Evolutionary conservation across 2,113 vertebrate species (phyloP).

Genomic region (Oreamnos americanus): DNA sequence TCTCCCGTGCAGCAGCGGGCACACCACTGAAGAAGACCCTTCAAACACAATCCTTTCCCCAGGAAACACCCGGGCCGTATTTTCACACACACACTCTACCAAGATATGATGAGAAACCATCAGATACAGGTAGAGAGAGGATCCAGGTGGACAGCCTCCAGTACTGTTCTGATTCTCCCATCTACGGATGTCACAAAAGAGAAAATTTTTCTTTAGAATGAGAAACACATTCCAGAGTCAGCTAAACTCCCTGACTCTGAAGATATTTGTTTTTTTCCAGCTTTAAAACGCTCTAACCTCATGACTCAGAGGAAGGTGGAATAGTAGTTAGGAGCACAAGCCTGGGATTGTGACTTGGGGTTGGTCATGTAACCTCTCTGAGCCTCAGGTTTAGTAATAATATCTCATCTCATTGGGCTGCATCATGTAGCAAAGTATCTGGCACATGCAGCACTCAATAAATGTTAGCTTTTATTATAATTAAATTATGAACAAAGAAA

Average conservation of each 20-base stretch:
- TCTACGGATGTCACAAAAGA: background rate
- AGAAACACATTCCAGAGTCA: background rate
- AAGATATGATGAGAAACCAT: background rate
- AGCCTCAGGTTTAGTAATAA: background rate
- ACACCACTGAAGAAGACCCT: background rate
- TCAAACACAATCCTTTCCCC: background rate
- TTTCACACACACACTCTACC: background rate
- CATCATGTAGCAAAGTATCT: background rate
- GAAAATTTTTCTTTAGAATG: background rate
- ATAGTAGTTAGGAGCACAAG: background rate
- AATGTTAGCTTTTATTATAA: background rate
- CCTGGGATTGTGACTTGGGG: background rate
- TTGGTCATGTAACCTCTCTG: background rate
- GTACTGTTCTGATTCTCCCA: background rate
- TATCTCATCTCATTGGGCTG: background rate
- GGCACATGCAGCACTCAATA: background rate
- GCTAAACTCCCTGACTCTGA: background rate
- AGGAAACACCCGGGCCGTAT: background rate
- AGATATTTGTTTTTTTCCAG: background rate
- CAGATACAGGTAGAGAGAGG: background rate
- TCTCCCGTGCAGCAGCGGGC: background rate
- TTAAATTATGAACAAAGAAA: background rate
- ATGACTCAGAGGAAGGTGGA: background rate
- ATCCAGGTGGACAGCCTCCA: background rate
- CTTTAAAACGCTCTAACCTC: background rate